Evolutionary conservation across 2,113 vertebrate genomes (phyloP).

Genomic region (Corydoras sp.): DNA sequence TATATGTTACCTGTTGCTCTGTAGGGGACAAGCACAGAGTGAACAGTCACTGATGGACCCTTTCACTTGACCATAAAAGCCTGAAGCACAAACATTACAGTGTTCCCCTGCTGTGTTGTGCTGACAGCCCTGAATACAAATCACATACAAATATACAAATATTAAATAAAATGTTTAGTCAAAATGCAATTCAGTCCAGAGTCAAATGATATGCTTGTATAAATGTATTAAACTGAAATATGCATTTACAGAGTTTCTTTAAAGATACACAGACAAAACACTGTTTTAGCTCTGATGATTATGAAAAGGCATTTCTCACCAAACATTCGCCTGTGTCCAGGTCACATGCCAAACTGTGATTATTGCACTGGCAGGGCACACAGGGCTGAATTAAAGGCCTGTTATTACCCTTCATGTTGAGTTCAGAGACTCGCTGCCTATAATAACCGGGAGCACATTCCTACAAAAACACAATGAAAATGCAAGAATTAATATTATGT

Average conservation of each 20-base stretch:
- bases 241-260: background rate
- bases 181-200: too few relatives aligned
- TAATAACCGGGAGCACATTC: constrained; percentile 80
- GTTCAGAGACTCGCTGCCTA: constrained; percentile 61
- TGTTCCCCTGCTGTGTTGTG: constrained; percentile 76
- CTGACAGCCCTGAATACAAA: constrained; percentile 70
- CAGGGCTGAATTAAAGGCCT: constrained; percentile 64
- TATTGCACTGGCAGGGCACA: constrained; percentile 80
- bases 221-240: background rate
- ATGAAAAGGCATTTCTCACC: constrained; percentile 58
- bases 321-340: constrained; percentile 76
- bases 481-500: background rate
- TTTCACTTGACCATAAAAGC: constrained; percentile 76
- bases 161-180: too few relatives aligned
- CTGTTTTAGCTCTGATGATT: background rate
- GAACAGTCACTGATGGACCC: constrained; percentile 79
- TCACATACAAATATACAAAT: too few relatives aligned
- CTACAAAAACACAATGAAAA: constrained; percentile 53
- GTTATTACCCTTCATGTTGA: constrained; percentile 36
- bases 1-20: constrained; percentile 68
- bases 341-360: constrained; percentile 82
- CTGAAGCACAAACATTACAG: constrained; percentile 75
- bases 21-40: constrained; percentile 80
- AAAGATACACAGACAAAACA: too few relatives aligned
- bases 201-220: too few relatives aligned